Percentiles rank a stretch among this genome's conserved stretches.
Conservation (phyloP, 2,797 vertebrate species). For the Lateolabrax maculatus region DNA sequence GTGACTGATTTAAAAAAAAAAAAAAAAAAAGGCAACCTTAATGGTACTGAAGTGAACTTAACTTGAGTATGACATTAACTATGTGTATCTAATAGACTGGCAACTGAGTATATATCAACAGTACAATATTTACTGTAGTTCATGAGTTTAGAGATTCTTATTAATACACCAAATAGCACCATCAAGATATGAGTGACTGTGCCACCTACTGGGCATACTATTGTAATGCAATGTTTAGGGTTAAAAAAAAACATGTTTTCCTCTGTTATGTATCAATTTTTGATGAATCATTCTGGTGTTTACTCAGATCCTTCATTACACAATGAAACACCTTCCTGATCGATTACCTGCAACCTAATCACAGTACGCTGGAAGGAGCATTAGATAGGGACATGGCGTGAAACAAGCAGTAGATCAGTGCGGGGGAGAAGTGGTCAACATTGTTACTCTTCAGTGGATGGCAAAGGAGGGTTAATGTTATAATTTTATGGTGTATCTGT, state of each 20-base stretch:
- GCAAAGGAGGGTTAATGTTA: neutral
- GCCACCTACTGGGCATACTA: constrained; percentile 46
- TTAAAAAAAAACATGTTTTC: neutral
- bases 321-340: neutral
- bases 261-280: neutral
- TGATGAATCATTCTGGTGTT: neutral
- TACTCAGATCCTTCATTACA: neutral
- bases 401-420: neutral
- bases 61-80: neutral
- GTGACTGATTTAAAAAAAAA: neutral
- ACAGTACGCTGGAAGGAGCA: neutral
- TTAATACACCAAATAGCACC: neutral
- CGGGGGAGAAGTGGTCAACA: neutral
- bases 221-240: neutral
- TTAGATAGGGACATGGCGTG: rapidly evolving
- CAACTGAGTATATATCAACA: neutral
- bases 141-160: neutral
- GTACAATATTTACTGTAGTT: too few species aligned
- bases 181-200: constrained; percentile 14
- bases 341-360: neutral
- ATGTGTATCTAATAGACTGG: neutral
- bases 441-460: neutral
- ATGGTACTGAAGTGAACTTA: neutral
- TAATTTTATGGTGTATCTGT: too few species aligned
- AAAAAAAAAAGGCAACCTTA: neutral